A percentile compares a stretch with the other conserved stretches of the same genome.
Conservation (phyloP, 2,888 invertebrate species). For the Salticus scenicus region DNA sequence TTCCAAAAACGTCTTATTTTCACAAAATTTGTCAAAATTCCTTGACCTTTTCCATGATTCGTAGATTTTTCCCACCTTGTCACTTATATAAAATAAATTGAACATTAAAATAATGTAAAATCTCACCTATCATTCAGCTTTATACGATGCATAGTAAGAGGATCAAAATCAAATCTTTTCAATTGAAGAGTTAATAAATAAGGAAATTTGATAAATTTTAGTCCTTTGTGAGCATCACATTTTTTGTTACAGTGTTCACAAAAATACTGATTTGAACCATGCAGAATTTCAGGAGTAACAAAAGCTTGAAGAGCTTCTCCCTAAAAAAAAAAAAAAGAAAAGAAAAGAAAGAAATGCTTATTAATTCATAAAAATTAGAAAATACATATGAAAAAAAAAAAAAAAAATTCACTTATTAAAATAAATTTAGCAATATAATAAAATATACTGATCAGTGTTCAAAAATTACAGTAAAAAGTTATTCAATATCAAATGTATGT, state of each 20-base stretch:
- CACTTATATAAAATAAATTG: no score
- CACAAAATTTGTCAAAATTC: no score
- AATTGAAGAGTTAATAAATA: conserved; percentile 90
- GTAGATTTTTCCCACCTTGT: no score
- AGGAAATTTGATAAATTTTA: conserved; percentile 89
- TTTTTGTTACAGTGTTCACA: conserved; percentile 90
- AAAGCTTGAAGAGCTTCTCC: conserved; percentile 89
- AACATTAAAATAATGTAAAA: not conserved
- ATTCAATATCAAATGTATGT: no score
- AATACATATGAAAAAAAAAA: no score
- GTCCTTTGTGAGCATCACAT: conserved; percentile 91
- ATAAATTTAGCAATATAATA: no score
- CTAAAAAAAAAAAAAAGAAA: conserved; percentile 75
- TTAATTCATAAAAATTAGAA: no score
- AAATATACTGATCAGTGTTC: no score
- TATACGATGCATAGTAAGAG: conserved; percentile 86
- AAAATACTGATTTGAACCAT: conserved; percentile 89
- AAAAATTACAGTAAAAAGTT: no score
- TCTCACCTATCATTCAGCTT: conserved; percentile 89
- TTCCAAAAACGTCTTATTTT: no score
- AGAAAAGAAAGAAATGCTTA: not conserved
- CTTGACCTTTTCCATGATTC: no score
- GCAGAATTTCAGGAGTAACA: conserved; percentile 87
- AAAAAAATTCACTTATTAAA: no score
- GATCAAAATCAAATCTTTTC: conserved; percentile 93